These are phyloP conservation scores for Catharus ustulatus DNA, from an alignment of 2,797 vertebrate genomes.

Conservation along the genomic window DNA sequence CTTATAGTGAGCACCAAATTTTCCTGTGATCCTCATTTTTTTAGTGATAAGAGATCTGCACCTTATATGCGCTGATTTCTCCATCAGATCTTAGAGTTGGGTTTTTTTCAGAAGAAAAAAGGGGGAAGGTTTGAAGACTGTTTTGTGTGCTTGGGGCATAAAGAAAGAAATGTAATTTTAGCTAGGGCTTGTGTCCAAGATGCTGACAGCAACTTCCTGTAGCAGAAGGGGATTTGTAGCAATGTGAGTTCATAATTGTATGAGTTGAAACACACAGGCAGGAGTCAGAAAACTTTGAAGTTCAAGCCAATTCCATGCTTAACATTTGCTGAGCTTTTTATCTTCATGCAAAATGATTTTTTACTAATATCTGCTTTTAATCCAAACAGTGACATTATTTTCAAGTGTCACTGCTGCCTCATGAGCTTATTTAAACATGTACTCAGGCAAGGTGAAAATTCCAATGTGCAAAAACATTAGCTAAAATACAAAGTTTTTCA, in stretches of 20 bases:
- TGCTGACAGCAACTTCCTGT: background rate
- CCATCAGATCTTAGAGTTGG: background rate
- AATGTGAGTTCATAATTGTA: background rate
- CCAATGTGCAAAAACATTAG: background rate
- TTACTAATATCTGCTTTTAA: background rate
- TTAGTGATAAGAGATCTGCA: background rate
- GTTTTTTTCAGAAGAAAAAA: background rate
- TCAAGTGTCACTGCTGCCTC: background rate
- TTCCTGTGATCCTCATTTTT: background rate
- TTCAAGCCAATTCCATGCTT: background rate
- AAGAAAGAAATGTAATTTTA: background rate
- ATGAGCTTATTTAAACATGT: background rate
- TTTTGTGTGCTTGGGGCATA: background rate
- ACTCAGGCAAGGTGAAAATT: background rate
- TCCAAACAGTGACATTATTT: background rate
- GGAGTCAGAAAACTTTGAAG: conserved; percentile 33
- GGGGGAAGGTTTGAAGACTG: background rate
- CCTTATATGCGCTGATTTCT: background rate
- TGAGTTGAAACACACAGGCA: background rate
- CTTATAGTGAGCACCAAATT: background rate
- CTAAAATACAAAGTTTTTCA: background rate
- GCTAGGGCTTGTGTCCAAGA: background rate
- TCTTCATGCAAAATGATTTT: background rate
- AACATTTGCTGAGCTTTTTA: background rate
- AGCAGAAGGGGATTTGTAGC: background rate